Conservation (phyloP, 2,888 invertebrate species). For the Caradrina kadenii region DNA sequence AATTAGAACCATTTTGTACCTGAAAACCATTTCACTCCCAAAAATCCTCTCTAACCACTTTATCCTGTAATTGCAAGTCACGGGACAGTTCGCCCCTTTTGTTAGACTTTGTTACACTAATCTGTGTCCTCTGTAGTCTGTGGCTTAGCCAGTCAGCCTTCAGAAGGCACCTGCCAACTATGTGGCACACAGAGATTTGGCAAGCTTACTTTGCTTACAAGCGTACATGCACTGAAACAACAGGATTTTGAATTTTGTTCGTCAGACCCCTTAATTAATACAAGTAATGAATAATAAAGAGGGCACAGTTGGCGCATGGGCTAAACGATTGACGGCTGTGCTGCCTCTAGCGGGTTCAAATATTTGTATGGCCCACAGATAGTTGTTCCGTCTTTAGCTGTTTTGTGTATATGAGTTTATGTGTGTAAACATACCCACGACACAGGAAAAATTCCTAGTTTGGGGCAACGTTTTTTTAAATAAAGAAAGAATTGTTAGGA, state of each 20-base stretch:
- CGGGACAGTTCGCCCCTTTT: not conserved
- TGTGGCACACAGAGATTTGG: not conserved
- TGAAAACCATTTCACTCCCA: not conserved
- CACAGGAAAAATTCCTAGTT: too few relatives aligned
- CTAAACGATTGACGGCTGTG: too few relatives aligned
- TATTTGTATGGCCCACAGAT: too few relatives aligned
- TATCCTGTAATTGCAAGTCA: not conserved
- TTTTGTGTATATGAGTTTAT: too few relatives aligned
- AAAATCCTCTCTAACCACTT: not conserved
- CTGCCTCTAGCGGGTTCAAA: too few relatives aligned
- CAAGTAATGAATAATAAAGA: too few relatives aligned
- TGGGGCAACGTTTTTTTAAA: too few relatives aligned
- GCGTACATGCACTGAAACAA: not conserved
- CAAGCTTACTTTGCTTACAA: conserved; percentile 4
- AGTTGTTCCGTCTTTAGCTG: too few relatives aligned
- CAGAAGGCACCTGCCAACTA: conserved; percentile 1
- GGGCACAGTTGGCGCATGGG: too few relatives aligned
- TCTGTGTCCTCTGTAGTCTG: not conserved
- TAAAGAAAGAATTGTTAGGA: too few relatives aligned
- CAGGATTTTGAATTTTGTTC: not conserved
- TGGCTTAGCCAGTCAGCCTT: conserved; percentile 3
- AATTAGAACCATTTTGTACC: not conserved
- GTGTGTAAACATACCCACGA: too few relatives aligned
- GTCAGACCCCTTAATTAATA: too few relatives aligned
- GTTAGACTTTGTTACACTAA: conserved; percentile 1